Base-by-base conservation (phyloP, 1,140 invertebrate species). In the Leptinotarsa texana region DNA sequence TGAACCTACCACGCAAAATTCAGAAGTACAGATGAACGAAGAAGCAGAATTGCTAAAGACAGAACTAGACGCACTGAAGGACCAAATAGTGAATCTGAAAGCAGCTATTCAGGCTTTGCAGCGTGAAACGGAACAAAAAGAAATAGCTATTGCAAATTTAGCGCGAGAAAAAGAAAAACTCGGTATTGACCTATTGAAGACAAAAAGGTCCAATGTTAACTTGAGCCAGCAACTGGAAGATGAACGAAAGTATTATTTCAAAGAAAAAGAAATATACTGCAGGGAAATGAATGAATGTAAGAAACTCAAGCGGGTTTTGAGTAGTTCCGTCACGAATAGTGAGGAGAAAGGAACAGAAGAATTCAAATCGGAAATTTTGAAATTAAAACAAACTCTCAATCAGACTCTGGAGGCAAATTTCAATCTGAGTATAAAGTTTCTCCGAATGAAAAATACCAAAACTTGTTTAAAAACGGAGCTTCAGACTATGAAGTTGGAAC, bases 381-480 rank as follows among this genome's bases (percentile, higher is more conserved):
- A 83, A 69, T 70, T 83, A 63, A 82, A 83, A 69, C 75, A 76
- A 24, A 81, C 77, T 13, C 68, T 85, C n/a, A 83, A 82, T 47
- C 80, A 85, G 66, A 83, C 84, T 15, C 75, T 85, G n/a, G 80
- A 84, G 72, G 83, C 84, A 0, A 85, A 85, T 78, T 85, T 84
- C 74, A 85, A 85, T 80, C 75, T 85, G 72, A 84, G 83, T 68
- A 81, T 85, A n/a, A 85, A 84, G 69, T 85, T 84, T 79, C 78
- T 85, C 48, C 78, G 83, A 33, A 85, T 85, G 83, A 84, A 84
- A 76, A 84, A 83, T 66, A 83, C 82, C 0, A 85, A 85, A 76
- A 79, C 76, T n/a, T 77, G 73, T 47, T 49, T 85, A 13, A 82
- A 80, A 67, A 82, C 79, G 49, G 77, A 81, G 33, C 49, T 83